A percentile compares a stretch with the other conserved stretches of the same genome.
Evolutionary conservation across 2,888 invertebrate species (phyloP).

Genomic region (Cordilura impudica): DNA sequence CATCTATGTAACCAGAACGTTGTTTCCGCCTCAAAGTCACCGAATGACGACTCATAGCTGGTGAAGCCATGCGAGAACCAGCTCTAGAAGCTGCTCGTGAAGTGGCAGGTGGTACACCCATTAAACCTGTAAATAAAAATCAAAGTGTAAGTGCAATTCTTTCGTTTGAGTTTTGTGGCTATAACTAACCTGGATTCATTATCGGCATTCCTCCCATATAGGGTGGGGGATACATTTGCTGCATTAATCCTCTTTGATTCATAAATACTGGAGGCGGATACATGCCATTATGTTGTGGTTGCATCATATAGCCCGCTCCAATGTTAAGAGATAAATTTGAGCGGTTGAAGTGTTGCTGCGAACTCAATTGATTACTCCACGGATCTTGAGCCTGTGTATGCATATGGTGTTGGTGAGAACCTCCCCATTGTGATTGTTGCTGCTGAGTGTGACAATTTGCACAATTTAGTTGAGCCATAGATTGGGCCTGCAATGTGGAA

Average conservation of each 20-base stretch:
- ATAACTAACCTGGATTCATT: slow-evolving; percentile 76
- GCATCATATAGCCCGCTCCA: slow-evolving; percentile 76
- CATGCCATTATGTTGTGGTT: slow-evolving; percentile 69
- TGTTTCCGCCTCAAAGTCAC: slow-evolving; percentile 80
- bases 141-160: background rate
- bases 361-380: slow-evolving; percentile 72
- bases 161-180: background rate
- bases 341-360: slow-evolving; percentile 76
- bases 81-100: slow-evolving; percentile 81
- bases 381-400: slow-evolving; percentile 66
- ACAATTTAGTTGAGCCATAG: slow-evolving; percentile 84
- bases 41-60: slow-evolving; percentile 85
- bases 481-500: slow-evolving; percentile 81
- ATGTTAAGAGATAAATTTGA: slow-evolving; percentile 81
- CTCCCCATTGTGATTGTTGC: slow-evolving; percentile 70
- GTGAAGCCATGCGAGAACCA: slow-evolving; percentile 83
- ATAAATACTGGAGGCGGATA: slow-evolving; percentile 78
- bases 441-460: slow-evolving; percentile 78
- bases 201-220: slow-evolving; percentile 77
- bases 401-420: slow-evolving; percentile 40
- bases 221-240: slow-evolving; percentile 74
- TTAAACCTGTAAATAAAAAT: slow-evolving; percentile 66
- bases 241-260: slow-evolving; percentile 74
- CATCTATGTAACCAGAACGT: slow-evolving; percentile 75
- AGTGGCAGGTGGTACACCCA: slow-evolving; percentile 74